These are phyloP conservation scores for Muscicapa striata DNA, from an alignment of 2,797 vertebrate species.

Conservation along the genomic window DNA sequence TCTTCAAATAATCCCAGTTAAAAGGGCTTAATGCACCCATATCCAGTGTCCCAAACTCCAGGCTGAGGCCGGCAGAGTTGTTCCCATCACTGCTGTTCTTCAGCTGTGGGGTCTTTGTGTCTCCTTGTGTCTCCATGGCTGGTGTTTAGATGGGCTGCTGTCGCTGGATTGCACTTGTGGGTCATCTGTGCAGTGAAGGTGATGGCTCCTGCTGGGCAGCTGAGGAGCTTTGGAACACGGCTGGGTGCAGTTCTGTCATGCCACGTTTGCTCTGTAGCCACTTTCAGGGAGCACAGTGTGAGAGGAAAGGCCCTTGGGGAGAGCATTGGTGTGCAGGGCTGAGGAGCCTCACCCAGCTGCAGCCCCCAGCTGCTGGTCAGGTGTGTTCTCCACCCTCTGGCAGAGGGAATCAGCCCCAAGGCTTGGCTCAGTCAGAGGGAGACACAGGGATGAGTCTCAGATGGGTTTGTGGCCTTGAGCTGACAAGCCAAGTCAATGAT, in stretches of 20 bases:
- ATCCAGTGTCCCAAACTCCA: neutral
- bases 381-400: neutral
- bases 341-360: neutral
- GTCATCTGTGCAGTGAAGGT: neutral
- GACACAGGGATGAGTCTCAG: neutral
- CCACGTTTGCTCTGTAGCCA: neutral
- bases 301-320: neutral
- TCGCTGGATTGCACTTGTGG: neutral
- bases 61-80: neutral
- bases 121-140: neutral
- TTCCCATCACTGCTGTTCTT: neutral
- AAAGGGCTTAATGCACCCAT: neutral
- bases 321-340: neutral
- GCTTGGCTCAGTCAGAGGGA: neutral
- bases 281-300: neutral
- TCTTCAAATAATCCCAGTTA: neutral
- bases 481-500: conserved; percentile 30
- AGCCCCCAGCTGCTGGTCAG: neutral
- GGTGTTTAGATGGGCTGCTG: neutral
- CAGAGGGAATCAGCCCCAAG: neutral
- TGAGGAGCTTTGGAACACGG: neutral
- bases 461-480: conserved; percentile 15
- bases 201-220: neutral
- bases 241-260: accelerated
- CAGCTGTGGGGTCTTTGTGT: neutral